Conservation (phyloP, 2,888 invertebrate species). For the Cantharis lateralis region DNA sequence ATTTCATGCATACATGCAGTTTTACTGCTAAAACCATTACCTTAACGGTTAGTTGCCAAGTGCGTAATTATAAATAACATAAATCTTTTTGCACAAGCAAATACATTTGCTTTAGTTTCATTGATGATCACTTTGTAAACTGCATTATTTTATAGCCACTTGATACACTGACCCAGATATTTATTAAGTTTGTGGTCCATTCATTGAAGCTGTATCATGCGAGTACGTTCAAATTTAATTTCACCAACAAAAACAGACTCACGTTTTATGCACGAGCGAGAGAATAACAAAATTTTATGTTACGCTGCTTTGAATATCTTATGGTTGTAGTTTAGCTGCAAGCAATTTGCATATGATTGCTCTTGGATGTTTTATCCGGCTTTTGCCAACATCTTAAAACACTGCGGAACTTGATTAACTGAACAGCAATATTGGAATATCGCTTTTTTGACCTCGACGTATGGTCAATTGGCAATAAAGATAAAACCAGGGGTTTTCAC, state of each 20-base stretch:
- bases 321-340: constrained; percentile 2
- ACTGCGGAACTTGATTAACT: not conserved
- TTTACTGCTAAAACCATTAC: not conserved
- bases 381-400: not conserved
- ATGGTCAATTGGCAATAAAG: too few species aligned
- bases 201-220: not conserved
- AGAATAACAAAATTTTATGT: not conserved
- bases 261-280: not conserved
- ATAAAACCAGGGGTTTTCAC: too few species aligned
- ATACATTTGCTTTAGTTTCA: constrained; percentile 16
- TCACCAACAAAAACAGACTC: not conserved
- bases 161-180: constrained; percentile 24
- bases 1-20: not conserved
- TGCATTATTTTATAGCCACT: constrained; percentile 9
- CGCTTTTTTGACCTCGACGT: too few species aligned
- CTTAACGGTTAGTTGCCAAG: not conserved
- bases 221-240: not conserved
- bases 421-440: not conserved
- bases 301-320: not conserved
- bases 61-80: constrained; percentile 25
- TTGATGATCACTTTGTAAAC: not conserved
- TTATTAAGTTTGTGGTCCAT: not conserved
- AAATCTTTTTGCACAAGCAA: constrained; percentile 20
- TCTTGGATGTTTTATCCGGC: constrained; percentile 1
- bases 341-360: constrained; percentile 20